Base-by-base conservation (phyloP, 2,797 vertebrate species). In the Melanotaenia pygmaea region DNA sequence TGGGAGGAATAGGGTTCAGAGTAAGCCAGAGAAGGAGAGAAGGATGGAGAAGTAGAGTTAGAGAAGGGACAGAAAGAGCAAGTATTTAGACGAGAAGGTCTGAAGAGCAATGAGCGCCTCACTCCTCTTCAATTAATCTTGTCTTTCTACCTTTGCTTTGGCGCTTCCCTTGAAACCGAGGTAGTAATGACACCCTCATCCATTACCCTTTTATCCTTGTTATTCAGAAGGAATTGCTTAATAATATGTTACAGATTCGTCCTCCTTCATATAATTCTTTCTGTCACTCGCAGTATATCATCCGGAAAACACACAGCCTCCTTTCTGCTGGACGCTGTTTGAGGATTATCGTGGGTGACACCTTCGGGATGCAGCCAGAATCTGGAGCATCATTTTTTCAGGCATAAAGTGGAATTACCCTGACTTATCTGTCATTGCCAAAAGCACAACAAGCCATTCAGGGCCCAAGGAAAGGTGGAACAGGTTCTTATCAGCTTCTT, bases 161-260 rank as follows among this genome's bases (percentile, higher is more conserved):
- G 93, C 90, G 94, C 84, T 94, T 94, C 95, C 94, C 94, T 95
- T 95, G 94, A 94, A 94, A 94, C 94, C 94, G 93, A 96, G 95
- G 96, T 95, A 95, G 96, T 96, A 96, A 96, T 94, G 95, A 96
- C 95, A 96, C 94, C 92, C 96, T 96, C 97, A 97, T 97, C 97
- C 96, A 97, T 98, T 98, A 97, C 96, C 96, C 96, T 96, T 96
- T 97, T 96, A 97, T 97, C 96, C 96, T 94, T 90, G 94, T 96
- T 97, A 96, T 97, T 96, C 96, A 96, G 95, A 71, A 94, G 94
- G 95, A 96, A 97, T 97, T 96, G 96, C 96, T 97, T 97, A 97
- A 97, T 97, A 97, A 97, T 96, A 97, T 96, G 95, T 94, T 96
- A 96, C 96, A 97, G 95, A 96, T 97, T 97, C 94, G 95, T 96